A percentile compares a stretch with the other conserved stretches of the same genome.
Conservation (phyloP, 2,113 vertebrate genomes). For the Salvelinus sp. region DNA sequence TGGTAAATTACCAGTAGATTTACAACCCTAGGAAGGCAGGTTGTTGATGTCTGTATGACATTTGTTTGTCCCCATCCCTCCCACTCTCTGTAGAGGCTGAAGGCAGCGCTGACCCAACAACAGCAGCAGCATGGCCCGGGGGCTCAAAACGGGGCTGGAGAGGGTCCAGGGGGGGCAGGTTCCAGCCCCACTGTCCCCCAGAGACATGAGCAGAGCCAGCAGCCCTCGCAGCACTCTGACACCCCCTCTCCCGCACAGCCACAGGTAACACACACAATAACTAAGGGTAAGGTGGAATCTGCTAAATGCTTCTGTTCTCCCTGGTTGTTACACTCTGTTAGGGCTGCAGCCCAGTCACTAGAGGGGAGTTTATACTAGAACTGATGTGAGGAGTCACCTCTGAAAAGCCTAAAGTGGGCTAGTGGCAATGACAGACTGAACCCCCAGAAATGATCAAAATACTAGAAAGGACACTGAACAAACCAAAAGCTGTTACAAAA, state of each 20-base stretch:
- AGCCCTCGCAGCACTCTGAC: conserved; percentile 82
- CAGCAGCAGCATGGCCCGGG: conserved; percentile 62
- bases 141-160: conserved; percentile 75
- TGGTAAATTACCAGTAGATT: no score
- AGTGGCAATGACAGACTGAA: neutral
- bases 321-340: conserved; percentile 33
- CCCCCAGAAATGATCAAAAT: neutral
- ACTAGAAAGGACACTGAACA: neutral
- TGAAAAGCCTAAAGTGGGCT: neutral
- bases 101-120: conserved; percentile 79
- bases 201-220: conserved; percentile 86
- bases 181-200: conserved; percentile 84
- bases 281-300: neutral
- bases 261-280: conserved; percentile 72
- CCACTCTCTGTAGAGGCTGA: conserved; percentile 80
- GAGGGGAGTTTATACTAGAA: conserved; percentile 8
- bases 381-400: neutral
- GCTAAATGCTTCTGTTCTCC: conserved; percentile 5
- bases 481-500: no score
- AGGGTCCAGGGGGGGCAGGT: conserved; percentile 73
- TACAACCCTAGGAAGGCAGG: no score
- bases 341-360: no score
- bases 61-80: no score
- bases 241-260: conserved; percentile 91
- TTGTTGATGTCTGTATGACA: no score